Evolutionary conservation across 2,888 invertebrate species (phyloP).

Genomic region (Galerucella nymphaeae): DNA sequence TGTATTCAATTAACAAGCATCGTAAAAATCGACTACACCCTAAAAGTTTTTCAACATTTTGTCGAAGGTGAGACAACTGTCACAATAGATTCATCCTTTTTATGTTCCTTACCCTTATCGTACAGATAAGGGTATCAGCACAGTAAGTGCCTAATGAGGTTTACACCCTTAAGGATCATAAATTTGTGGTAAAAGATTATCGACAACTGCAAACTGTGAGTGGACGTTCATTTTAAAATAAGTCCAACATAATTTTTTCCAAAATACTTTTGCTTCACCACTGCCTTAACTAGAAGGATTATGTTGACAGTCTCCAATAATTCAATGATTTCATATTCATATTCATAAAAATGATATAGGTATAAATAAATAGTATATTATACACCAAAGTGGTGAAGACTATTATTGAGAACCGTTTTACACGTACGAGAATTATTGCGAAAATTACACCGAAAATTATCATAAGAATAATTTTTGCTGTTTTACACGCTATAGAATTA

Average conservation of each 20-base stretch:
- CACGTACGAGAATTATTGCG: no score
- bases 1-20: slow-evolving; percentile 3
- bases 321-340: no score
- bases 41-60: slow-evolving; percentile 13
- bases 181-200: slow-evolving; percentile 44
- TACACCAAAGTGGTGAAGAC: no score
- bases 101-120: slow-evolving; percentile 50
- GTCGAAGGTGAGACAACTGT: slow-evolving; percentile 42
- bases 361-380: no score
- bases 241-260: background rate
- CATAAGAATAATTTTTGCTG: no score
- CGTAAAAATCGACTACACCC: slow-evolving; percentile 13
- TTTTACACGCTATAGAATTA: no score
- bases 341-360: no score
- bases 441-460: no score
- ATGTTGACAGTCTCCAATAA: no score
- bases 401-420: no score
- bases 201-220: slow-evolving; percentile 27
- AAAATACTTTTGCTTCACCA: background rate
- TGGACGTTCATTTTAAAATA: background rate
- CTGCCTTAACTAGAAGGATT: no score
- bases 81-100: slow-evolving; percentile 51
- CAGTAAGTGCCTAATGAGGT: slow-evolving; percentile 51
- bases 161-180: slow-evolving; percentile 50
- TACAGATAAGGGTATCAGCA: slow-evolving; percentile 48